These are phyloP conservation scores for Eretmocerus hayati DNA, from an alignment of 2,888 invertebrate genomes.

Conservation along the genomic window DNA sequence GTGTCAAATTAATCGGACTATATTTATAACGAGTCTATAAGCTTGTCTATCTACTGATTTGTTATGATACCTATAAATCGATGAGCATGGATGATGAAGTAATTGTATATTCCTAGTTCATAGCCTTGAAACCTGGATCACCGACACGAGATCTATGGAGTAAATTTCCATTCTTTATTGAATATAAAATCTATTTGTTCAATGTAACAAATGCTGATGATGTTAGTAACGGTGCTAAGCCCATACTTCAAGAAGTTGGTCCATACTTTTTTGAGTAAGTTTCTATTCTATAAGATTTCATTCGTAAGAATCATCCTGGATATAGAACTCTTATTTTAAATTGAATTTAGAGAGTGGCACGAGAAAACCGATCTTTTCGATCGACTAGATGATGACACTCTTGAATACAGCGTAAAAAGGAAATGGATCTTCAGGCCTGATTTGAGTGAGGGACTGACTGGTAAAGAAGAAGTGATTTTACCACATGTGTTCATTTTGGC, in stretches of 20 bases:
- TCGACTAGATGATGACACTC: constrained; percentile 64
- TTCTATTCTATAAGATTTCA: neutral
- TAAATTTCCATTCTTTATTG: constrained; percentile 67
- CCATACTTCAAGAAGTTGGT: constrained; percentile 70
- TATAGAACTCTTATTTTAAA: neutral
- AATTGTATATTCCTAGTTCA: constrained; percentile 67
- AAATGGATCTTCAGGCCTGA: constrained; percentile 62
- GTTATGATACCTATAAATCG: no score
- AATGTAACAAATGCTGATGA: constrained; percentile 76
- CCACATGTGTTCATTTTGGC: constrained; percentile 66
- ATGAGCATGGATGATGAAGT: no score
- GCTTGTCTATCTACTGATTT: no score
- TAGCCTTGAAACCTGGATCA: constrained; percentile 64
- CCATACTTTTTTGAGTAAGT: constrained; percentile 79
- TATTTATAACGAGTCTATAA: no score
- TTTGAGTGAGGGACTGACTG: constrained; percentile 61
- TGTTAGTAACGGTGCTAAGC: constrained; percentile 62
- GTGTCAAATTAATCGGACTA: no score
- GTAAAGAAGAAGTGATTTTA: constrained; percentile 63
- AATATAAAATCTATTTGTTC: constrained; percentile 72
- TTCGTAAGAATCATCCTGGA: no score
- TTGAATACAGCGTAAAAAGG: constrained; percentile 63
- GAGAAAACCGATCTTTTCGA: constrained; percentile 70
- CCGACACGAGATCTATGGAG: constrained; percentile 73
- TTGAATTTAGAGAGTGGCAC: constrained; percentile 24